Conservation (phyloP, 1,140 invertebrate genomes). For the Maniola jurtina region DNA sequence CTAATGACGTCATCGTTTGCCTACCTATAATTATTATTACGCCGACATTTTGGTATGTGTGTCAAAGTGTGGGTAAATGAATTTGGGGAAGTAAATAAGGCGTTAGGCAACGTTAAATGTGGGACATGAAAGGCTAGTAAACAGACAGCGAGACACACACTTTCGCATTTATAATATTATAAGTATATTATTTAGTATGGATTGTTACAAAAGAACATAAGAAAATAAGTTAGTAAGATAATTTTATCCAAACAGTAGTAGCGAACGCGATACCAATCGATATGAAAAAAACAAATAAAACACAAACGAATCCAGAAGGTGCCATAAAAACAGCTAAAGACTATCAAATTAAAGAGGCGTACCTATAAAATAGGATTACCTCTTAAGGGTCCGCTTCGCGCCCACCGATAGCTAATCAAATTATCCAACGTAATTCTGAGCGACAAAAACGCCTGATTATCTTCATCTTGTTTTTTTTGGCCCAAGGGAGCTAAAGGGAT, state of each 20-base stretch:
- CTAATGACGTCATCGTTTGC: constrained; percentile 38
- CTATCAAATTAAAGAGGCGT: constrained; percentile 59
- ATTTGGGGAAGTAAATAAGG: background rate
- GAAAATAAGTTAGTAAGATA: background rate
- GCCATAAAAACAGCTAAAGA: constrained; percentile 44
- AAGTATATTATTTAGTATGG: no score
- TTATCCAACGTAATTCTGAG: constrained; percentile 61
- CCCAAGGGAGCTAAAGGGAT: constrained; percentile 48
- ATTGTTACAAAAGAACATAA: background rate
- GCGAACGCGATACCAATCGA: constrained; percentile 19
- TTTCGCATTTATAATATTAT: no score
- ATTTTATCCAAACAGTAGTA: background rate
- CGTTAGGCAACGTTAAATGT: no score
- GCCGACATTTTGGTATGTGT: constrained; percentile 10
- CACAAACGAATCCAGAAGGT: constrained; percentile 34
- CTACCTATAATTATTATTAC: constrained; percentile 20
- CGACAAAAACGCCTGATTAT: constrained; percentile 70
- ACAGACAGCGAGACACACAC: no score
- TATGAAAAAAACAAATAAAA: constrained; percentile 29
- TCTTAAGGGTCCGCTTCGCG: constrained; percentile 56
- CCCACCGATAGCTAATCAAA: constrained; percentile 68
- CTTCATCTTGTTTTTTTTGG: constrained; percentile 53
- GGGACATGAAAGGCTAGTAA: no score
- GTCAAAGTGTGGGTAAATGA: background rate
- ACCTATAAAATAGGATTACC: constrained; percentile 64